Evolutionary conservation across 2,888 invertebrate genomes (phyloP), one percentile per base, ranked within the genome.

Genomic region (Andrena trimmerana): DNA sequence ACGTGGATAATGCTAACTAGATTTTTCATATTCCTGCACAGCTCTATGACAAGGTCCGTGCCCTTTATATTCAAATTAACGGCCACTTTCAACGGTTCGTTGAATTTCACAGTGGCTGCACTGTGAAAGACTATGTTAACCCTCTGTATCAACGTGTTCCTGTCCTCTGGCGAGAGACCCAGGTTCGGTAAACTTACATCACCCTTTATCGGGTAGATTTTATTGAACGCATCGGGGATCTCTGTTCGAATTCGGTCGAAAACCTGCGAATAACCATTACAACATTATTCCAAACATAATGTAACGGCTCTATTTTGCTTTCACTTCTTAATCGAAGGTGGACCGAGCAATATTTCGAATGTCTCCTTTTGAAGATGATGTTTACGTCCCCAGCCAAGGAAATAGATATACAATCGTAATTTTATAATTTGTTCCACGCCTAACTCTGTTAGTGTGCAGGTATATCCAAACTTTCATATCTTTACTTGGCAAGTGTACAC

Each of bases 91-190:
- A 99, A 96, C 90, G 98, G 98, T 94, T 99, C 99, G 94, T 99
- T 98, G 94, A 99, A 99, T 94, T 98, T 97, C 86, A 99, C 98
- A 33, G 99, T 99, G 87, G 99, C 99, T 3, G 99, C 99, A 88
- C 98, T 98, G 94, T 99, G 99, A 95, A 99, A 99, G 62, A 99
- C 99, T 89, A 99, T 96, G 90, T 99, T 97, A 73, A 99, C 97
- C 63, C 96, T 95, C 5, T 96, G 95, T 89, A 95, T 95, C 20
- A 98, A 93, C 94, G 96, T 95, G 81, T 96, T 95, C 93, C 98
- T 97, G 94, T 98, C 97, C 74, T 96, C 96, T 50, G 95, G 94
- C 89, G 97, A 97, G 93, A 98, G 97, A 31, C 98, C 98, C 85
- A 98, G 94, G 89, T 97, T 97, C 16, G 97, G 97, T 91, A 97